Base-by-base conservation (phyloP, 2,797 vertebrate species). In the Tarsius wallacei region DNA sequence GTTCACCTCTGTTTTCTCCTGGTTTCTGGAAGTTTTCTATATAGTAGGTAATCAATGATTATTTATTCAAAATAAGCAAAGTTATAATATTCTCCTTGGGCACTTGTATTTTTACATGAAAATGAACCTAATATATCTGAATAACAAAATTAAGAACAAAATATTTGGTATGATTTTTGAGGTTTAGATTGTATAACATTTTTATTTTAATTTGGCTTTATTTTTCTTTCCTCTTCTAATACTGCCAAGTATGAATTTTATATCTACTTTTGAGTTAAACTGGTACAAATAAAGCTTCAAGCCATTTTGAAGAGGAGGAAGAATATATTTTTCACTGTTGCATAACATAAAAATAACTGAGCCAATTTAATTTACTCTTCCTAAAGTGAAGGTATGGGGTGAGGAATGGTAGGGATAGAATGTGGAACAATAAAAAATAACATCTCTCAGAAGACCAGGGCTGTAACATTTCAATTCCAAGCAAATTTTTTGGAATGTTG, bases 191-290 rank as follows among this genome's bases (percentile, higher is more conserved):
- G 61, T 59, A 42, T 83, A 78, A 53, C 36, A 42, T 64, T 74
- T 89, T 96, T 5, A 42, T 53, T 19, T n/a, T 66, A 70, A 49
- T 63, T 93, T 94, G 63, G n/a, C 80, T 95, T 77, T 21, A 70
- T 84, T 87, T 96, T 94, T 90, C 33, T 73, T 96, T 94, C 31
- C 70, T 83, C 36, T 87, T 94, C 51, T 51, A 91, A 87, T 89
- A 89, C n/a, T 88, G 93, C 68, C 77, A 95, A 96, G 57, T 84
- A 55, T 96, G 81, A 94, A 94, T 53, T 94, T 96, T 95, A 76
- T 93, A 95, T 73, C 85, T 93, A 76, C 89, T 93, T 96, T 93
- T 96, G 63, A 94, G 84, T 84, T 97, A 95, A 97, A 97, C 55
- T 73, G 90, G 76, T 42, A 64, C 83, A 97, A 98, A 97, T 87